Conservation (phyloP, 2,888 invertebrate genomes). For the Pollenia griseotomentosa region DNA sequence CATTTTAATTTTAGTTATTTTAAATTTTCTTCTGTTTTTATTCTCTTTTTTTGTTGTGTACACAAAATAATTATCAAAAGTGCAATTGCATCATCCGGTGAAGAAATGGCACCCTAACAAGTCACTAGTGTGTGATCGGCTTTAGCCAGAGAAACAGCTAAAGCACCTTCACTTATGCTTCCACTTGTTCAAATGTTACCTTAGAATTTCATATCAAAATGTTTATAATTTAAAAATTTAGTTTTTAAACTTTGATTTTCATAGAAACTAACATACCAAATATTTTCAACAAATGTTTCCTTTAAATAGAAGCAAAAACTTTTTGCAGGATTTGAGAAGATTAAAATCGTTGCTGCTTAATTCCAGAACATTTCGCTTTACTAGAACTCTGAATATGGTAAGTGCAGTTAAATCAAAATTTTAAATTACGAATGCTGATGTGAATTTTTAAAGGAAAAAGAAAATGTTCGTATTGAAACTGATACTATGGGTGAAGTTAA, state of each 20-base stretch:
- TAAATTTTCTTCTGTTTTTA: too few species aligned
- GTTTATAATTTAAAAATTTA: neutral
- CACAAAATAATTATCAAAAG: too few species aligned
- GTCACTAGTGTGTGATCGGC: too few species aligned
- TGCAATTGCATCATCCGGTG: too few species aligned
- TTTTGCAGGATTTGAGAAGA: neutral
- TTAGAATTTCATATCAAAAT: neutral
- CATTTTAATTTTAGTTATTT: too few species aligned
- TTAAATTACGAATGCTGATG: neutral
- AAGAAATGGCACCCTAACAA: too few species aligned
- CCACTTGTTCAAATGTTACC: neutral
- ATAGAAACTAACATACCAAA: neutral
- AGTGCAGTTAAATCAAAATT: neutral
- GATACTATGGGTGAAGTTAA: slow-evolving; percentile 98
- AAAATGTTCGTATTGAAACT: slow-evolving; percentile 85
- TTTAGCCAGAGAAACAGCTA: too few species aligned
- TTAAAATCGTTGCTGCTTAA: neutral
- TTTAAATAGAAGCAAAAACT: neutral
- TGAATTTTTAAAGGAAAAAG: neutral
- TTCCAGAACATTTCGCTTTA: neutral
- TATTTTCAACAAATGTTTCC: neutral
- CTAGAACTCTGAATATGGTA: neutral
- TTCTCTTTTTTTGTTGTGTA: too few species aligned
- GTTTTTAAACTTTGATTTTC: neutral
- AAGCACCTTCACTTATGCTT: too few species aligned